Evolutionary conservation across 2,113 vertebrate genomes (phyloP), one percentile per base, ranked within the genome.

Genomic region (Eonycteris spelaea): DNA sequence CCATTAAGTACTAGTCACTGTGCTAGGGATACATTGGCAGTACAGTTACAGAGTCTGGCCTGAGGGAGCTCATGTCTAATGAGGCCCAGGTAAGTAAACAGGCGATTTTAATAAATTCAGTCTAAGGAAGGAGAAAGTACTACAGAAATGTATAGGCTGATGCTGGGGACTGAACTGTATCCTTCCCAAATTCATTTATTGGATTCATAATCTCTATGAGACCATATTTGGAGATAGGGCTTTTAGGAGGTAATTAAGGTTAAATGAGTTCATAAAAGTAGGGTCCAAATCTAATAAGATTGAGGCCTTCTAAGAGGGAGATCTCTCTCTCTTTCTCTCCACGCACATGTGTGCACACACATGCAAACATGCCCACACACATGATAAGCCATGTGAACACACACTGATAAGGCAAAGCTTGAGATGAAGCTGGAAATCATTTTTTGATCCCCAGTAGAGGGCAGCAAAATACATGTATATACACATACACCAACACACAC

Each of bases 371-470:
- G 78, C 14, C 63, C 6, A 26, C 14, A 70, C 4, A 24, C 13
- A 38, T n/a, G 33, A 7, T 67, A 57, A 19, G 2, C 33, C n/a
- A 5, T 13, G 45, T 59, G 67, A 86, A 4, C 8, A 73, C 4
- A 61, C 4, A 61, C 21, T 1, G 12, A 28, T 30, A 67, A 19
- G 12, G 30, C 3, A 0, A 15, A 28, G 15, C 53, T 24, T 61
- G 33, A 51, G 77, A 53, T 70, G 33, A 11, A 86, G 12, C 6
- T 71, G 61, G 10, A 19, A 48, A 43, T 68, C 24, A 53, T 68
- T 89, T 21, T 63, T 78, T 48, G 18, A 21, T 82, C 11, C 33
- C 97, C 98, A 98, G 93, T 65, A 97, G 98, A 89, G 92, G 96
- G 95, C 96, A 97, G 96, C 94, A 97, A 92, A 95, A 88, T 12